phyloP scores from a whole-genome alignment of 2,797 vertebrate species.

The Danio jaintianensis region DNA sequence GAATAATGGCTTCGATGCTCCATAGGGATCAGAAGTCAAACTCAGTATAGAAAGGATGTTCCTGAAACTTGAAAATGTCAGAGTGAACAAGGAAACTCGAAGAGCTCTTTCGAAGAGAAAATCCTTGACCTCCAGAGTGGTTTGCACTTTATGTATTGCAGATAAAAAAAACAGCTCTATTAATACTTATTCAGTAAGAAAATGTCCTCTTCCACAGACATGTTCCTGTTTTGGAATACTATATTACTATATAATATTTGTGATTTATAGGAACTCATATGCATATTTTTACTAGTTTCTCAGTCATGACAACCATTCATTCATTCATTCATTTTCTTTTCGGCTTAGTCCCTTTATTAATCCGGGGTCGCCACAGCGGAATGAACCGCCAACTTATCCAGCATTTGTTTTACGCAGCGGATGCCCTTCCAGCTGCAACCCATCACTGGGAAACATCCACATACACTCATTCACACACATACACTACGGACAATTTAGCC shows the following conservation, averaged over 20 bases:
- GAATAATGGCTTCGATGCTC: not conserved
- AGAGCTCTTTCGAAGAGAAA: constrained; percentile 10
- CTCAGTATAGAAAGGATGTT: constrained; percentile 1
- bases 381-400: too few relatives aligned
- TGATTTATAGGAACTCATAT: not conserved
- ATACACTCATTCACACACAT: too few relatives aligned
- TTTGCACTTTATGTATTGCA: constrained; percentile 22
- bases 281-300: not conserved
- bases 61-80: constrained; percentile 30
- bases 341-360: too few relatives aligned
- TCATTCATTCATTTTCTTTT: too few relatives aligned
- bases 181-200: not conserved
- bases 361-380: too few relatives aligned
- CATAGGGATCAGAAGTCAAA: constrained; percentile 19
- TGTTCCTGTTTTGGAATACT: not conserved
- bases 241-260: not conserved
- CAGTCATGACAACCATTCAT: too few relatives aligned
- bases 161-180: not conserved
- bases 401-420: too few relatives aligned
- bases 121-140: not conserved
- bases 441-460: too few relatives aligned
- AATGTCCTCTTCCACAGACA: not conserved
- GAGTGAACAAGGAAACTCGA: constrained; percentile 1
- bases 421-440: too few relatives aligned
- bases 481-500: too few relatives aligned